Conservation (phyloP, 2,888 invertebrate genomes). For the Trissoscelio sp. region DNA sequence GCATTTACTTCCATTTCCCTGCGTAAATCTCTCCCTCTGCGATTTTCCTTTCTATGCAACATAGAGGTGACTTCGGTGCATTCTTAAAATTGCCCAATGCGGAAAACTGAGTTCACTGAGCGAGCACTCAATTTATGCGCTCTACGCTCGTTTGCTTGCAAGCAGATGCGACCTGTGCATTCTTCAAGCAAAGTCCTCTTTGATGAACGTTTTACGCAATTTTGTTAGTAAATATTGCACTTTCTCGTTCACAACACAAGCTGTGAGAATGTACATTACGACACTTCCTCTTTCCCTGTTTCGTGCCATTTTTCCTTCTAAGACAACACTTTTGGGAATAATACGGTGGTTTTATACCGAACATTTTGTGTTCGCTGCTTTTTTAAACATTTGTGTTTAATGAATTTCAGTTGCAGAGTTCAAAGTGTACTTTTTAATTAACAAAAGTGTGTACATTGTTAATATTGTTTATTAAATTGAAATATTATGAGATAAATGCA, state of each 20-base stretch:
- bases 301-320: constrained; percentile 16
- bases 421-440: too few species aligned
- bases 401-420: too few species aligned
- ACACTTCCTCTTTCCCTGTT: constrained; percentile 34
- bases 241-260: constrained; percentile 49
- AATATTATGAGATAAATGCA: background rate
- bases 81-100: constrained; percentile 64
- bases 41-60: constrained; percentile 45
- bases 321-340: constrained; percentile 26
- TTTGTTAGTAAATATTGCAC: constrained; percentile 64
- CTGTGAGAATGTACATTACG: constrained; percentile 49
- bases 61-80: constrained; percentile 44
- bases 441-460: too few species aligned
- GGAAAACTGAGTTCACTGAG: constrained; percentile 61
- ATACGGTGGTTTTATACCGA: background rate
- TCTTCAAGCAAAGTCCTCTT: constrained; percentile 61
- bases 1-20: constrained; percentile 61
- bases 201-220: constrained; percentile 64
- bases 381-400: too few species aligned
- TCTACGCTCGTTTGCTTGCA: constrained; percentile 61
- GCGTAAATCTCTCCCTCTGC: constrained; percentile 55
- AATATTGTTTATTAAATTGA: too few species aligned
- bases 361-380: too few species aligned
- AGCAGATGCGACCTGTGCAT: constrained; percentile 64
- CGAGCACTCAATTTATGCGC: constrained; percentile 66